These are phyloP conservation scores for Carabus problematicus DNA, from an alignment of 2,888 invertebrate species.

Conservation along the genomic window DNA sequence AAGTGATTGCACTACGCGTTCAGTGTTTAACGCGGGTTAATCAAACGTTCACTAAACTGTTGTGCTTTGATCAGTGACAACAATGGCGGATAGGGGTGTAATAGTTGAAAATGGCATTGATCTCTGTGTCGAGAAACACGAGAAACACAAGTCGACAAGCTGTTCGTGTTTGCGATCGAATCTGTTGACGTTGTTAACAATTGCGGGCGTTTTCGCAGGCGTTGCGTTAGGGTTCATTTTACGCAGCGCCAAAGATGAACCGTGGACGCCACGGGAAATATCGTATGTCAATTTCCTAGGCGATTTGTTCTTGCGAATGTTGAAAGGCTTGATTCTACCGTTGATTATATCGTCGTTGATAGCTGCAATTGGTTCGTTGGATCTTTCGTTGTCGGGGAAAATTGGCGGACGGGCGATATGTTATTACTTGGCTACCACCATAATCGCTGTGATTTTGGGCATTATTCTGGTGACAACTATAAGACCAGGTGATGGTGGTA, in stretches of 20 bases:
- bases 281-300: constrained; percentile 76
- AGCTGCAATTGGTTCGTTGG: constrained; percentile 73
- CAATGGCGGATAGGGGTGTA: constrained; percentile 18
- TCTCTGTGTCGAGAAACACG: background rate
- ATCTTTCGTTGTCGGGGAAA: constrained; percentile 69
- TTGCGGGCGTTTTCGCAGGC: constrained; percentile 65
- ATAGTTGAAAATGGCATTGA: constrained; percentile 30
- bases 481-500: constrained; percentile 64
- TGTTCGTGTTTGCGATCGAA: constrained; percentile 57
- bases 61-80: background rate
- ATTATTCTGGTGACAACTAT: constrained; percentile 73
- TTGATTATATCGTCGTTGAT: constrained; percentile 73
- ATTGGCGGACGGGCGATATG: constrained; percentile 72
- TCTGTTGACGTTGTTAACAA: constrained; percentile 66
- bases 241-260: constrained; percentile 53
- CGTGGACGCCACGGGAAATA: constrained; percentile 66
- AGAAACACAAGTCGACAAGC: constrained; percentile 46
- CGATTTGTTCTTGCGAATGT: constrained; percentile 75
- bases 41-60: background rate
- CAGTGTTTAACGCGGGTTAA: background rate
- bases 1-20: background rate
- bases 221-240: constrained; percentile 63
- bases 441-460: constrained; percentile 73
- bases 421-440: constrained; percentile 74
- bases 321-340: constrained; percentile 77